Evolutionary conservation across 2,888 invertebrate genomes (phyloP).

Genomic region (Hypselothyrea guttata): DNA sequence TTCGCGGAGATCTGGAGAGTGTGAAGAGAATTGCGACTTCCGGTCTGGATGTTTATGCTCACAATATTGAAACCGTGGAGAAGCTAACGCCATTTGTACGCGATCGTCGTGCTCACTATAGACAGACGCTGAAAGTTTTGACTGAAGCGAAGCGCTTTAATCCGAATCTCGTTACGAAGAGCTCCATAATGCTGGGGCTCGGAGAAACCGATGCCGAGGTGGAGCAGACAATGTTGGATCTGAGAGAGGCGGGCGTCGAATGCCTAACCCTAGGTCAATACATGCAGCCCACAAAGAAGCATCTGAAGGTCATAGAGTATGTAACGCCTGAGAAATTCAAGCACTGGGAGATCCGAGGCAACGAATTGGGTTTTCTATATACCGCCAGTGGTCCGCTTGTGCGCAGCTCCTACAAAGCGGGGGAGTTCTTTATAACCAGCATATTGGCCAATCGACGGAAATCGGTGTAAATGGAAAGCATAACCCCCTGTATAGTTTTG

Average conservation of each 20-base stretch:
- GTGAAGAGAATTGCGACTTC: constrained; percentile 89
- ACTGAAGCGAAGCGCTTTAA: constrained; percentile 91
- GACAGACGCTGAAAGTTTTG: constrained; percentile 93
- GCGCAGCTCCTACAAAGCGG: constrained; percentile 98
- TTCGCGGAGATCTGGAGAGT: constrained; percentile 90
- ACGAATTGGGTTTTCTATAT: constrained; percentile 95
- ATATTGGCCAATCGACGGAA: constrained; percentile 86
- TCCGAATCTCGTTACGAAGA: constrained; percentile 95
- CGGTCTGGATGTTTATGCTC: constrained; percentile 98
- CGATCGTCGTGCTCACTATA: constrained; percentile 95
- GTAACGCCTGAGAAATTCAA: constrained; percentile 97
- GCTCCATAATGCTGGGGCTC: constrained; percentile 98
- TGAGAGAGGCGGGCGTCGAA: constrained; percentile 92
- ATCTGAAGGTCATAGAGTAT: constrained; percentile 97
- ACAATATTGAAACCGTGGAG: constrained; percentile 99
- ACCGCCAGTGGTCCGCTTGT: constrained; percentile 99
- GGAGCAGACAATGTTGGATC: constrained; percentile 92
- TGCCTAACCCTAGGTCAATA: constrained; percentile 99
- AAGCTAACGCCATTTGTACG: constrained; percentile 94
- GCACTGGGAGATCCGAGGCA: constrained; percentile 92
- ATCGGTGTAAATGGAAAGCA: constrained; percentile 14
- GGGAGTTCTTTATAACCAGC: constrained; percentile 94
- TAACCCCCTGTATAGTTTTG: too few relatives aligned
- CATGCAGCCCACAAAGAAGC: constrained; percentile 99
- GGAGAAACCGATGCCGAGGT: constrained; percentile 95